These are phyloP conservation scores for Lapara coniferarum DNA, from an alignment of 2,888 invertebrate species.

Conservation along the genomic window DNA sequence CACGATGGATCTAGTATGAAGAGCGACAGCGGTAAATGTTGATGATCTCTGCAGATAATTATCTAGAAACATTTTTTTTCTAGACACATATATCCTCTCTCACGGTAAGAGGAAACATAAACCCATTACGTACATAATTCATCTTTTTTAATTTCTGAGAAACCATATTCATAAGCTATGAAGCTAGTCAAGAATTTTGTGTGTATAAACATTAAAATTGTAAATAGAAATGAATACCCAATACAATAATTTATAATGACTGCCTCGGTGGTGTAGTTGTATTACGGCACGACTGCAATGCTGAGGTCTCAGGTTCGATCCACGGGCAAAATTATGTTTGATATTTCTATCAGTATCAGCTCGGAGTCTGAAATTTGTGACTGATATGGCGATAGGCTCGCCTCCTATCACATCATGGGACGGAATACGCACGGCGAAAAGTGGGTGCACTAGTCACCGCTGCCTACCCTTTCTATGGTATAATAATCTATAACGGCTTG, in stretches of 20 bases:
- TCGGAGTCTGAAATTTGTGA: too few relatives aligned
- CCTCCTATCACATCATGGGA: too few relatives aligned
- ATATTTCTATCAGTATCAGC: too few relatives aligned
- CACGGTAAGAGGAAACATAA: conserved; percentile 6
- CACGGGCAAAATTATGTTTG: too few relatives aligned
- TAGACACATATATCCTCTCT: conserved; percentile 2
- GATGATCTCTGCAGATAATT: conserved; percentile 20
- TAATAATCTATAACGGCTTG: neutral
- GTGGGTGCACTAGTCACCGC: too few relatives aligned
- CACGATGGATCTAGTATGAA: conserved; percentile 7
- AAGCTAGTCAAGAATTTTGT: neutral
- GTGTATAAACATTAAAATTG: too few relatives aligned
- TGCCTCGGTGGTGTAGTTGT: too few relatives aligned
- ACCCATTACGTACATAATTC: neutral
- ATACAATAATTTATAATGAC: neutral
- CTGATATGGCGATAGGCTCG: too few relatives aligned
- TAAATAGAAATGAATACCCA: neutral
- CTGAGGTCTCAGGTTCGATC: too few relatives aligned
- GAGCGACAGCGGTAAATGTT: neutral
- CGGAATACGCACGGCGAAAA: too few relatives aligned
- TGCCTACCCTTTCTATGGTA: too few relatives aligned
- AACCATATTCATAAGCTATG: neutral
- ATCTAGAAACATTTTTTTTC: neutral
- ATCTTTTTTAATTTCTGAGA: conserved; percentile 9
- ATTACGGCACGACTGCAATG: too few relatives aligned